Evolutionary conservation across 2,797 vertebrate genomes (phyloP).

Genomic region (Amblyopsis hoosieri): DNA sequence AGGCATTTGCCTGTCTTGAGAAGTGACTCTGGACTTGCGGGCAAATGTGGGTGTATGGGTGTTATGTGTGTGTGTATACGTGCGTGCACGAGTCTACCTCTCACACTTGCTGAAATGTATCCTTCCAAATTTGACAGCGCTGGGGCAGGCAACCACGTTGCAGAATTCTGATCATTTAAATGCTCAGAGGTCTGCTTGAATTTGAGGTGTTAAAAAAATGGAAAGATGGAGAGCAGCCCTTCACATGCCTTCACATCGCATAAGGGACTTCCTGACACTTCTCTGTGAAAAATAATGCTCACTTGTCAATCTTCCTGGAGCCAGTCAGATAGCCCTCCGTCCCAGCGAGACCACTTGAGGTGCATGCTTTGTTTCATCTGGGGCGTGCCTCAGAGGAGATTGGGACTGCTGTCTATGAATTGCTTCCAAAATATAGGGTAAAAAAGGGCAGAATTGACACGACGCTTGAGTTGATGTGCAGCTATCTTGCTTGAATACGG

Average conservation of each 20-base stretch:
- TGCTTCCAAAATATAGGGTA: conserved; percentile 55
- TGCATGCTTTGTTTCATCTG: conserved; percentile 76
- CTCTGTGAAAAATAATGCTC: conserved; percentile 76
- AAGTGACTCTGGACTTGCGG: conserved; percentile 66
- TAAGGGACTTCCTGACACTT: conserved; percentile 76
- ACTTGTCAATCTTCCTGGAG: conserved; percentile 78
- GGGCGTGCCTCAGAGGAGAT: conserved; percentile 71
- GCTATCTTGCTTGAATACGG: conserved; percentile 12
- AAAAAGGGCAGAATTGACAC: conserved; percentile 25
- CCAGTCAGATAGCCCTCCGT: conserved; percentile 68
- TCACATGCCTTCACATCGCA: conserved; percentile 68
- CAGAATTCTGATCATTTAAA: conserved; percentile 80
- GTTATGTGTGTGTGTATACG: background rate
- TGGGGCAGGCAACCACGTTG: conserved; percentile 76
- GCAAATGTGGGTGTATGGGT: conserved; percentile 32
- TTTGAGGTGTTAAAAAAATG: conserved; percentile 61
- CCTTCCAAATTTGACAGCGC: conserved; percentile 78
- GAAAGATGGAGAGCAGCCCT: conserved; percentile 60
- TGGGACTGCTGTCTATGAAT: conserved; percentile 43
- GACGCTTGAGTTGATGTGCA: conserved; percentile 23
- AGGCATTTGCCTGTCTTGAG: conserved; percentile 70
- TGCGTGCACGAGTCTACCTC: conserved; percentile 62
- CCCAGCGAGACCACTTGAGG: conserved; percentile 74
- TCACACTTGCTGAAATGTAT: conserved; percentile 78
- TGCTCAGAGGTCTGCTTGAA: conserved; percentile 73